Conservation (phyloP, 2,113 vertebrate genomes). For the Scatophagus argus region DNA sequence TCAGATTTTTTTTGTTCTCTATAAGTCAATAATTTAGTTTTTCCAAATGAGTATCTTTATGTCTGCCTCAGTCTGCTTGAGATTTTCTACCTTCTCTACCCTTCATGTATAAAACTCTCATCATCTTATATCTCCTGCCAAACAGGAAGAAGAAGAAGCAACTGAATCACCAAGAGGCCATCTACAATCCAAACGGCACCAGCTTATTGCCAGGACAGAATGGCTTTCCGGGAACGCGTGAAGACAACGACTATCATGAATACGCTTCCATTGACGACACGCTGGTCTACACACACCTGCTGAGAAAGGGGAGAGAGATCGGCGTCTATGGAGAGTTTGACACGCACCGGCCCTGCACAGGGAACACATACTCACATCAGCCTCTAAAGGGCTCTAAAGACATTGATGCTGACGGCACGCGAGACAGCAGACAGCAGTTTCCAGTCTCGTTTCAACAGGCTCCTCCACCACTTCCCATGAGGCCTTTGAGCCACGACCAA, state of each 20-base stretch:
- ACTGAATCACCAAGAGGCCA: constrained; percentile 76
- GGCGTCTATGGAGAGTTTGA: constrained; percentile 71
- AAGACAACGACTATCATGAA: constrained; percentile 87
- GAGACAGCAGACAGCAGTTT: constrained; percentile 85
- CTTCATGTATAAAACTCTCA: background rate
- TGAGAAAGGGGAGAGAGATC: constrained; percentile 70
- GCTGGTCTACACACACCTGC: constrained; percentile 89
- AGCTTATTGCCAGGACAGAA: constrained; percentile 80
- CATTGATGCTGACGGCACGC: constrained; percentile 12
- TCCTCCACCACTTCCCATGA: constrained; percentile 84
- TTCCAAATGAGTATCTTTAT: too few relatives aligned
- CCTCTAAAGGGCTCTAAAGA: constrained; percentile 57
- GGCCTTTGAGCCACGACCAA: constrained; percentile 12
- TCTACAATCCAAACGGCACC: constrained; percentile 88
- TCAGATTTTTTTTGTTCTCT: background rate
- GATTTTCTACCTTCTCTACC: background rate
- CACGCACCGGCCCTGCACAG: constrained; percentile 84
- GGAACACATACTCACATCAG: constrained; percentile 69
- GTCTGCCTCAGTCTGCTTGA: too few relatives aligned
- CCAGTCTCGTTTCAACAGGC: constrained; percentile 59
- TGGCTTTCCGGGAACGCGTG: constrained; percentile 73
- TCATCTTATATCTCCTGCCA: background rate
- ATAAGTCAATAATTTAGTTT: background rate
- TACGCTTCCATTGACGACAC: constrained; percentile 92
- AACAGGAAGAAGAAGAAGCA: constrained; percentile 85